Evolutionary conservation across 2,797 vertebrate genomes (phyloP).

Genomic region (Neoniphon sammara): DNA sequence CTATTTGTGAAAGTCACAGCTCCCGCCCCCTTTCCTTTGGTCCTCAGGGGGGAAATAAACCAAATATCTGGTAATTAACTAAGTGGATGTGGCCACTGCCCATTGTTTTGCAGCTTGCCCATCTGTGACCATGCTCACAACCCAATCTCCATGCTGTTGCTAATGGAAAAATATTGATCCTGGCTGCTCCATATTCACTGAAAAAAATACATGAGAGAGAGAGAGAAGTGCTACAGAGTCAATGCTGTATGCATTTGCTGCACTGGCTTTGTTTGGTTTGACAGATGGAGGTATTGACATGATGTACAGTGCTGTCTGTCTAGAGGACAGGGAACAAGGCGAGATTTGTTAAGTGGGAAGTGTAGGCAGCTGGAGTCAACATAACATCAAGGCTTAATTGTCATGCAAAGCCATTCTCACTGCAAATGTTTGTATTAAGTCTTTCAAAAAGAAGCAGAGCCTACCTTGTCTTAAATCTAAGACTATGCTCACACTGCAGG

Average conservation of each 20-base stretch:
- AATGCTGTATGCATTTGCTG: slow-evolving; percentile 59
- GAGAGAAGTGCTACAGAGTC: slow-evolving; percentile 49
- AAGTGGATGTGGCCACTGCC: slow-evolving; percentile 70
- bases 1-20: slow-evolving; percentile 32
- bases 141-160: slow-evolving; percentile 70
- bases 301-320: slow-evolving; percentile 31
- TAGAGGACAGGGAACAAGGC: slow-evolving; percentile 9
- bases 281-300: slow-evolving; percentile 63
- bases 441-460: too few relatives aligned
- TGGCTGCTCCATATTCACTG: slow-evolving; percentile 74
- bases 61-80: slow-evolving; percentile 79
- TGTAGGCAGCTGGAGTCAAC: not conserved
- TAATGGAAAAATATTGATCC: slow-evolving; percentile 86
- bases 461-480: too few relatives aligned
- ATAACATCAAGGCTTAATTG: not conserved
- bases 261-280: slow-evolving; percentile 45
- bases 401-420: not conserved
- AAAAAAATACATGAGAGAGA: slow-evolving; percentile 17
- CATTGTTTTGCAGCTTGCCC: slow-evolving; percentile 61
- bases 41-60: slow-evolving; percentile 60
- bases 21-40: slow-evolving; percentile 18
- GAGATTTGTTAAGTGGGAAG: slow-evolving; percentile 4
- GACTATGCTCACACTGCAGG: too few relatives aligned
- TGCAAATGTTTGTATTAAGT: not conserved
- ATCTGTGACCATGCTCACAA: slow-evolving; percentile 67